Conservation (phyloP, 2,797 vertebrate genomes). For the Falco cherrug region DNA sequence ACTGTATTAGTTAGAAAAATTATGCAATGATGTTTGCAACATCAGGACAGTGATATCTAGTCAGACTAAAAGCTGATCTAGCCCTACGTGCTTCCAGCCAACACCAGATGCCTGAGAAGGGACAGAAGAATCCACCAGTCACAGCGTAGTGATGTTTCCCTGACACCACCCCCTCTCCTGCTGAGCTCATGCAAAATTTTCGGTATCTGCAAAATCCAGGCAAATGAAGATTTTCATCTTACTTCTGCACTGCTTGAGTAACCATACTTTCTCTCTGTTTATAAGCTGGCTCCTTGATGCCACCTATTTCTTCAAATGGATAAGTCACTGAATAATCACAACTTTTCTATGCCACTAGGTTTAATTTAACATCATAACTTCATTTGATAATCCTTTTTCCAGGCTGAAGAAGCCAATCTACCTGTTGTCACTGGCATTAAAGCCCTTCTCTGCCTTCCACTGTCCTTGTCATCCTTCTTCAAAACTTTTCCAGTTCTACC, state of each 20-base stretch:
- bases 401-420: background rate
- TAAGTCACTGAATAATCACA: background rate
- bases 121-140: background rate
- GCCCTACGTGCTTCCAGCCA: background rate
- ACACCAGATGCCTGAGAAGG: background rate
- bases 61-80: background rate
- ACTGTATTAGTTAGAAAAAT: background rate
- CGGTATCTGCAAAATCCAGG: background rate
- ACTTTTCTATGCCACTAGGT: background rate
- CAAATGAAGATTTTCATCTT: background rate
- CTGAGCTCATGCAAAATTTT: background rate
- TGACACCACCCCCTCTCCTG: background rate
- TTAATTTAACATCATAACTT: background rate
- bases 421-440: background rate
- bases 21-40: background rate
- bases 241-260: accelerated
- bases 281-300: background rate
- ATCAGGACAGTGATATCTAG: background rate
- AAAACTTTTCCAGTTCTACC: background rate
- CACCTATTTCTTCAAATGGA: background rate
- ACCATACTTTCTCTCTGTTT: background rate
- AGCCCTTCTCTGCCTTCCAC: background rate
- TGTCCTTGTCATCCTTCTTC: background rate
- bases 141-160: background rate
- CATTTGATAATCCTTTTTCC: background rate